Conservation (phyloP, 2,888 invertebrate species). For the Drosophila kuntzei region DNA sequence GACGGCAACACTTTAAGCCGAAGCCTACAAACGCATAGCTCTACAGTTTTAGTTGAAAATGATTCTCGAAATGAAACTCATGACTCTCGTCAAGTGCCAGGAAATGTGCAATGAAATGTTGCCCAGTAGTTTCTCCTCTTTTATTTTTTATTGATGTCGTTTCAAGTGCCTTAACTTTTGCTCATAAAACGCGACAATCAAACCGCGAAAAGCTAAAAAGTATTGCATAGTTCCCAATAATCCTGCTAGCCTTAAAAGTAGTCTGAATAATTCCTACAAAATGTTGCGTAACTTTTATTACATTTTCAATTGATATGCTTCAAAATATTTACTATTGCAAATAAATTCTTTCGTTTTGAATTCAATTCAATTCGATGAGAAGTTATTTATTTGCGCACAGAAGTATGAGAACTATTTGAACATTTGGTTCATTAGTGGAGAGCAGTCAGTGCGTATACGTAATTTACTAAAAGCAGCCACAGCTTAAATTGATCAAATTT, state of each 20-base stretch:
- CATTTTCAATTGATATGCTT: neutral
- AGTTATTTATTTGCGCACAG: slow-evolving; percentile 28
- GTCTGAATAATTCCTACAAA: neutral
- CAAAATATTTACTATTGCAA: slow-evolving; percentile 1
- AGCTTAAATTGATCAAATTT: slow-evolving; percentile 57
- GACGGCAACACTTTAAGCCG: slow-evolving; percentile 15
- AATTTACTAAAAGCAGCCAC: slow-evolving; percentile 36
- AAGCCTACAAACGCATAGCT: slow-evolving; percentile 16
- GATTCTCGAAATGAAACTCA: slow-evolving; percentile 25
- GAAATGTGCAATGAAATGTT: slow-evolving; percentile 59
- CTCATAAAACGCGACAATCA: slow-evolving; percentile 56
- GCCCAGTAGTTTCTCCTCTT: slow-evolving; percentile 48
- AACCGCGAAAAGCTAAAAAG: slow-evolving; percentile 43
- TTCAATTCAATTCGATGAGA: slow-evolving; percentile 9
- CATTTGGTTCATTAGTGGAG: slow-evolving; percentile 48
- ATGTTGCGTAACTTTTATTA: neutral
- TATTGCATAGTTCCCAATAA: slow-evolving; percentile 31
- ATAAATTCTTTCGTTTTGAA: neutral
- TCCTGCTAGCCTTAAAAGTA: neutral
- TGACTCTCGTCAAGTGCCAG: slow-evolving; percentile 42
- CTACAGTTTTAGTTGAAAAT: slow-evolving; percentile 39
- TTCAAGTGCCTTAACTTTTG: slow-evolving; percentile 60
- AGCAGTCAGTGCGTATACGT: slow-evolving; percentile 46
- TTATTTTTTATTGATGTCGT: slow-evolving; percentile 61
- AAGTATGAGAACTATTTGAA: slow-evolving; percentile 37